Conservation (phyloP, 2,797 vertebrate species). For the Paratrypauchen microcephalus region DNA sequence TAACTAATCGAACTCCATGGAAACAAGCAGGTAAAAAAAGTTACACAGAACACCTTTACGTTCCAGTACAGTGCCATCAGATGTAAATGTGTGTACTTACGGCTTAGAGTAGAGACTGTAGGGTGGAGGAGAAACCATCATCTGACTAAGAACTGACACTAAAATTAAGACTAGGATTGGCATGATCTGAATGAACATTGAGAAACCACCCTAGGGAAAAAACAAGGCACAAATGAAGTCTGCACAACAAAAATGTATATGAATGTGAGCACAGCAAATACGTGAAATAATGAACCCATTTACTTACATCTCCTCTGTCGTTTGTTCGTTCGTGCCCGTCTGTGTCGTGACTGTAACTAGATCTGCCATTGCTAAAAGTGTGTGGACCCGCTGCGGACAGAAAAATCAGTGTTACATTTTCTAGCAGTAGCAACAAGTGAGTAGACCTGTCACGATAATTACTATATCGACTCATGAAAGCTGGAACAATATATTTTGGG, state of each 20-base stretch:
- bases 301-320: slow-evolving; percentile 91
- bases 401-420: slow-evolving; percentile 16
- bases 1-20: too few species aligned
- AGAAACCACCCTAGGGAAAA: slow-evolving; percentile 90
- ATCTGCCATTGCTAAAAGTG: slow-evolving; percentile 89
- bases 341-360: slow-evolving; percentile 87
- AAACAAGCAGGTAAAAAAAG: neutral
- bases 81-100: slow-evolving; percentile 71
- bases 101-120: slow-evolving; percentile 93
- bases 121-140: slow-evolving; percentile 96
- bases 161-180: slow-evolving; percentile 94
- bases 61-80: neutral
- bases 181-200: slow-evolving; percentile 97
- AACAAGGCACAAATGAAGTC: slow-evolving; percentile 29
- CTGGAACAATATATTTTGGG: too few species aligned
- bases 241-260: too few species aligned
- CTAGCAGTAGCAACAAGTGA: too few species aligned
- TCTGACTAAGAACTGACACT: slow-evolving; percentile 93
- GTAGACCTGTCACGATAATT: too few species aligned
- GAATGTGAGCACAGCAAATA: neutral
- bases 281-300: neutral
- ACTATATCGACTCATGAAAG: too few species aligned
- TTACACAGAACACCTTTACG: neutral
- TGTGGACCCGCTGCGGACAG: slow-evolving; percentile 82
- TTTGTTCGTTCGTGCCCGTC: slow-evolving; percentile 90